Evolutionary conservation across 1,140 invertebrate species (phyloP).

Genomic region (Acromyrmex heyeri): DNA sequence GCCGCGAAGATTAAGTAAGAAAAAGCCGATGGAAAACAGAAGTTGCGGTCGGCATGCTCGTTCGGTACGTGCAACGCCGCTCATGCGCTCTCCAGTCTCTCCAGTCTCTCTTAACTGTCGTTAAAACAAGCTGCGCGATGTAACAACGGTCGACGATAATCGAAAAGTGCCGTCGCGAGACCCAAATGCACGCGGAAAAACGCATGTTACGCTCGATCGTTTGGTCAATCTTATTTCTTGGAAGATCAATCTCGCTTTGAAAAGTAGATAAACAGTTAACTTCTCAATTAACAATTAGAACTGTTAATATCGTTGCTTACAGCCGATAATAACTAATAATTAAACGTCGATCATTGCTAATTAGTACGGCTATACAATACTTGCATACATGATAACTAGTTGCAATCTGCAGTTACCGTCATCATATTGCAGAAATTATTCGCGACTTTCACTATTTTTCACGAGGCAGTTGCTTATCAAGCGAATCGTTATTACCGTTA

Average conservation of each 20-base stretch:
- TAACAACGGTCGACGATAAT: not conserved
- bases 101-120: not conserved
- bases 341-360: conserved; percentile 8
- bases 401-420: not conserved
- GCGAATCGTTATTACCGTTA: conserved; percentile 41
- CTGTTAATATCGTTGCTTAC: not conserved
- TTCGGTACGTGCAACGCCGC: conserved; percentile 19
- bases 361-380: not conserved
- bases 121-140: conserved; percentile 26
- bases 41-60: conserved; percentile 72
- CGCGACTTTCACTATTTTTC: conserved; percentile 60
- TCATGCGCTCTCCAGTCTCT: not conserved
- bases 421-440: conserved; percentile 43
- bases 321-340: not conserved
- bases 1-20: conserved; percentile 69
- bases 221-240: not conserved
- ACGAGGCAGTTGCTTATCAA: conserved; percentile 19
- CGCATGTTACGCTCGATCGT: not conserved
- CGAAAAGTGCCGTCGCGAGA: conserved; percentile 13
- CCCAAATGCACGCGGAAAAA: not conserved
- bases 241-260: not conserved
- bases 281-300: not conserved
- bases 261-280: not conserved
- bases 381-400: not conserved
- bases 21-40: conserved; percentile 76